Evolutionary conservation across 2,888 invertebrate species (phyloP).

Genomic region (Drosophila fulvimacula): DNA sequence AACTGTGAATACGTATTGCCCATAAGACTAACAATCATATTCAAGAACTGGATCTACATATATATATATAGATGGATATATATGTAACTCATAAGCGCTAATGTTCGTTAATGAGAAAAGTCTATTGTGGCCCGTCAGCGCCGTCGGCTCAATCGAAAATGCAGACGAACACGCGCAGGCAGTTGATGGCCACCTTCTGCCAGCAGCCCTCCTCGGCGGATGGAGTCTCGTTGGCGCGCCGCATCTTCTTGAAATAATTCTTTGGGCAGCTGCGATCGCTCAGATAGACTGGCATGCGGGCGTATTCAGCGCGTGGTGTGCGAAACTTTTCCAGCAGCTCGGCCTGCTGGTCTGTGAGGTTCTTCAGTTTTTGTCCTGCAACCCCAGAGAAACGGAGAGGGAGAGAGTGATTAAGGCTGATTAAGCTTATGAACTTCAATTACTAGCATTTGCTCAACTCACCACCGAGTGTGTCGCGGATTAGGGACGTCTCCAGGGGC

Average conservation of each 20-base stretch:
- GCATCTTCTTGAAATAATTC: constrained; percentile 85
- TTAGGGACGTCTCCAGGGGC: constrained; percentile 80
- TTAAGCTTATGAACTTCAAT: constrained; percentile 1
- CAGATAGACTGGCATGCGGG: constrained; percentile 84
- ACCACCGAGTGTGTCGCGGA: constrained; percentile 83
- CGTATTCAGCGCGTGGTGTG: constrained; percentile 83
- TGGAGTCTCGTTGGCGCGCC: constrained; percentile 77
- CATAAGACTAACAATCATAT: constrained; percentile 66
- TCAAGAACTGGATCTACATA: constrained; percentile 46
- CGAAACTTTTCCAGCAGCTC: constrained; percentile 83
- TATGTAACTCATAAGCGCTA: constrained; percentile 75
- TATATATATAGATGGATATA: constrained; percentile 15
- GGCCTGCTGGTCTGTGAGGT: constrained; percentile 83
- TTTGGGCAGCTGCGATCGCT: constrained; percentile 84
- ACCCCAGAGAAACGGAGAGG: neutral
- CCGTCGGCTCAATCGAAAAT: constrained; percentile 83
- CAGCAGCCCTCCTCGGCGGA: constrained; percentile 83
- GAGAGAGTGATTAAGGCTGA: neutral
- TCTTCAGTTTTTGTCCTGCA: constrained; percentile 82
- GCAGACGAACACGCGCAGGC: constrained; percentile 84
- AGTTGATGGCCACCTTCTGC: constrained; percentile 83
- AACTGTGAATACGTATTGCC: constrained; percentile 50
- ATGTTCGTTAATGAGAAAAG: constrained; percentile 78
- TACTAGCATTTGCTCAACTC: constrained; percentile 12
- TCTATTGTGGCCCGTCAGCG: constrained; percentile 58